These are phyloP conservation scores for Corythaixoides concolor DNA, from an alignment of 2,113 vertebrate species.

Conservation along the genomic window DNA sequence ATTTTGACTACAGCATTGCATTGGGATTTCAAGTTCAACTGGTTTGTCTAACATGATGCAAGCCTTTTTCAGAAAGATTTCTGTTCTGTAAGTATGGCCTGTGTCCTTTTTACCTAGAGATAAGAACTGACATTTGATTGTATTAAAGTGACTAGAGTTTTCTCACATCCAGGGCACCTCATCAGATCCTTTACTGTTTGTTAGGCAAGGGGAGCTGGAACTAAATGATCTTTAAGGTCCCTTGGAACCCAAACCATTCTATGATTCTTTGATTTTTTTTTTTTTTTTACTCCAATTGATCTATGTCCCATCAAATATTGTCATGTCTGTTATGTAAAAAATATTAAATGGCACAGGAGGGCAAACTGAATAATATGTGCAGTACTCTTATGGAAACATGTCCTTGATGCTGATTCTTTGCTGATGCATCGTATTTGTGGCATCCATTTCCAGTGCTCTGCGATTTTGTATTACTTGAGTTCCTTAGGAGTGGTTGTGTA, in stretches of 20 bases:
- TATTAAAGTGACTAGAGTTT: background rate
- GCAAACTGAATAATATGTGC: background rate
- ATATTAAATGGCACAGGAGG: background rate
- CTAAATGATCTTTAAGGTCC: too few species aligned
- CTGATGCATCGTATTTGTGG: background rate
- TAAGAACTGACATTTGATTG: background rate
- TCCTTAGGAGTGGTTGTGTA: background rate
- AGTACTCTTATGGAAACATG: background rate
- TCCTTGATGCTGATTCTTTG: background rate
- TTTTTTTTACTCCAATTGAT: background rate
- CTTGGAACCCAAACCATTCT: too few species aligned
- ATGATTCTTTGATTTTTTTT: background rate
- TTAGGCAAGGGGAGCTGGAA: background rate
- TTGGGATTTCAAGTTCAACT: background rate
- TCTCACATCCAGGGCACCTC: background rate
- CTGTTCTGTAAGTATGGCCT: background rate
- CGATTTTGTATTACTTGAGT: background rate
- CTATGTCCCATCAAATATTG: background rate
- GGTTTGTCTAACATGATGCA: background rate
- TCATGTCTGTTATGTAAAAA: background rate
- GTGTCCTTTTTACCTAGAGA: background rate
- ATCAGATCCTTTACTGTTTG: background rate
- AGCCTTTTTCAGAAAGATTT: background rate
- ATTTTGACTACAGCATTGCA: background rate
- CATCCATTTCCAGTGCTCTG: background rate